Evolutionary conservation across 2,113 vertebrate species (phyloP), one percentile per base, ranked within the genome.

Genomic region (Pachypanchax playfairii): DNA sequence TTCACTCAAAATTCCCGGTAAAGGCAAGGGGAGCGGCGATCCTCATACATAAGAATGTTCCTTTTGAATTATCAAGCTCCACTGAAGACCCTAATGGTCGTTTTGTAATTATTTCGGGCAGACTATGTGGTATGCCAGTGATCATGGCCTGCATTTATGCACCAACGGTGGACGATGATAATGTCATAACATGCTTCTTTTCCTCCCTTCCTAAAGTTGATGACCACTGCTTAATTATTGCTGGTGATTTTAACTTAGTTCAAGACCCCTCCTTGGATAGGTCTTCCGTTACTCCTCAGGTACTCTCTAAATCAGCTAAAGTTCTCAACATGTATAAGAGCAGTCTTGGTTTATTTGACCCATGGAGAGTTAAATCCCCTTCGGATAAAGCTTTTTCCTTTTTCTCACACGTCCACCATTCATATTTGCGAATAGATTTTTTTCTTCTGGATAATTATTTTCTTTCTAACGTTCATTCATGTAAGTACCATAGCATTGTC

Each of bases 81-180:
- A 21, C 21, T 44, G 42, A 44, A 21, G 42, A 44, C 10, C 10
- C 42, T 4, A 20, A 56, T 28, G 53, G 53, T 21, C n/a, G n/a
- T 28, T 56, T 56, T 29, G 54, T 56, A 20, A 42, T 42, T 20
- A 20, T 56, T 29, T 42, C 54, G 18, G 24, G 53, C 4, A 41
- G 36, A 42, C 25, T 56, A 7, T 56, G 38, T 42, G 17, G 11
- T 24, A 25, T 29, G 17, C 54, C 54, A 28, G 54, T 58, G 5
- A 31, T 2, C 5, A 6, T 31, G 9, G 29, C 29, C 5, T 6
- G 29, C 1, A 9, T 31, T 5, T 64, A 33, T 50, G 24, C 47
- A 26, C 47, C 28, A 11, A 31, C 28, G 17, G 14, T 12, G 47
- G 47, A 28, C 28, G 47, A 49, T 14, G 15, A 28, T 28, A 7